Evolutionary conservation across 2,888 invertebrate species (phyloP).

Genomic region (Lagria hirta): DNA sequence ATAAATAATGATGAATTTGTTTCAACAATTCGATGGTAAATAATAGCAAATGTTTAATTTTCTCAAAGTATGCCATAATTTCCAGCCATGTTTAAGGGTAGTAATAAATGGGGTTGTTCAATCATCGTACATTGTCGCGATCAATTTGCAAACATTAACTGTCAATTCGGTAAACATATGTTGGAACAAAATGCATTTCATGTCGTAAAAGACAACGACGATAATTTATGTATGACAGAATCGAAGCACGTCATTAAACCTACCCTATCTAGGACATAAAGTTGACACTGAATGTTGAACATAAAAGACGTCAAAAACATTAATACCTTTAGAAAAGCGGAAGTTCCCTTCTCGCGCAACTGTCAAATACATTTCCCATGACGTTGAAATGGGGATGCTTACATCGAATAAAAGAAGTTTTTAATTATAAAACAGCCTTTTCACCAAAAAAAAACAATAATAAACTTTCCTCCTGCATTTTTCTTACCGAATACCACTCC

Average conservation of each 20-base stretch:
- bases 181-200: constrained; percentile 9
- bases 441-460: no score
- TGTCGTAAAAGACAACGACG: constrained; percentile 14
- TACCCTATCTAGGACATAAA: constrained; percentile 10
- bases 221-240: constrained; percentile 19
- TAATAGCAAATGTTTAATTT: no score
- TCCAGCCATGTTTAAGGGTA: no score
- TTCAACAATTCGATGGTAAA: no score
- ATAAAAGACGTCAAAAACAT: constrained; percentile 18
- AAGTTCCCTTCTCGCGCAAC: not conserved
- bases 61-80: no score
- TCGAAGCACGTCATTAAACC: constrained; percentile 11
- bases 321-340: constrained; percentile 5
- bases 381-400: constrained; percentile 4
- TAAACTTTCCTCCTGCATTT: no score
- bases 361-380: constrained; percentile 10
- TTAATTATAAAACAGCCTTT: constrained; percentile 15
- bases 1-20: no score
- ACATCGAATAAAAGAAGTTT: constrained; percentile 13
- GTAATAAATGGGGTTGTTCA: no score
- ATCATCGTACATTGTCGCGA: no score
- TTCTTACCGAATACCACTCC: no score
- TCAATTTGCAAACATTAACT: no score
- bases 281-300: not conserved
- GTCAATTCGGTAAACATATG: no score